Conservation (phyloP, 2,888 invertebrate genomes). For the Dryomyza anilis region DNA sequence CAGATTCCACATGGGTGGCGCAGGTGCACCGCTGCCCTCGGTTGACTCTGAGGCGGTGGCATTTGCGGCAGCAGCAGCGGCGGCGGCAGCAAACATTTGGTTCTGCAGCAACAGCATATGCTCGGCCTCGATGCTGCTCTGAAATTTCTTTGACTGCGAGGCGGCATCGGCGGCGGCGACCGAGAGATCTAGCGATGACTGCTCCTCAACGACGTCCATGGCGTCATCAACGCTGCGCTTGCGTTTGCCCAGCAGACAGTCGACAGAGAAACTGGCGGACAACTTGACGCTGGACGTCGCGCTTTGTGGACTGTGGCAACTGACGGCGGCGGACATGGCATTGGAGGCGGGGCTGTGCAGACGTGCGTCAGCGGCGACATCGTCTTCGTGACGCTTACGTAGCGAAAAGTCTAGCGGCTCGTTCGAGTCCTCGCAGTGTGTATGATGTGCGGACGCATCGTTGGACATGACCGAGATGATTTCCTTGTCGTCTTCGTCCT, state of each 20-base stretch:
- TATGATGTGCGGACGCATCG: slow-evolving; percentile 31
- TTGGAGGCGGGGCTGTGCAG: slow-evolving; percentile 25
- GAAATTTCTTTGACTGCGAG: not conserved
- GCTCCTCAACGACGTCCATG: slow-evolving; percentile 21
- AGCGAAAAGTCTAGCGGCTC: slow-evolving; percentile 58
- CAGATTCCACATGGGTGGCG: slow-evolving; percentile 56
- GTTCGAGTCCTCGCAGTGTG: slow-evolving; percentile 40
- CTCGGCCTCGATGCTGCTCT: slow-evolving; percentile 45
- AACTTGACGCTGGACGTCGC: slow-evolving; percentile 10
- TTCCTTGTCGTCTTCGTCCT: slow-evolving; percentile 41
- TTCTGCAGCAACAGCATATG: slow-evolving; percentile 51
- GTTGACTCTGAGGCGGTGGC: slow-evolving; percentile 8
- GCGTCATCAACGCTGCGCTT: slow-evolving; percentile 38
- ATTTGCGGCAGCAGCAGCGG: slow-evolving; percentile 43
- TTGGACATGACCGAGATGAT: slow-evolving; percentile 36
- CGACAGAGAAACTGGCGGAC: slow-evolving; percentile 50
- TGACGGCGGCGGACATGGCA: slow-evolving; percentile 7
- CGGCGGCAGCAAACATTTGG: slow-evolving; percentile 55
- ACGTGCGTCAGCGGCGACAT: too few species aligned
- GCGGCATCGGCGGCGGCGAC: slow-evolving; percentile 9
- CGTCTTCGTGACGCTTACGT: slow-evolving; percentile 43
- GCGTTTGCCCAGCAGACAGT: slow-evolving; percentile 51
- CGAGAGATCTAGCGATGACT: slow-evolving; percentile 31
- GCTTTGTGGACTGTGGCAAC: not conserved
- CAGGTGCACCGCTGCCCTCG: slow-evolving; percentile 22